phyloP scores from a whole-genome alignment of 2,797 vertebrate species.

The Lepilemur ruficaudatus region DNA sequence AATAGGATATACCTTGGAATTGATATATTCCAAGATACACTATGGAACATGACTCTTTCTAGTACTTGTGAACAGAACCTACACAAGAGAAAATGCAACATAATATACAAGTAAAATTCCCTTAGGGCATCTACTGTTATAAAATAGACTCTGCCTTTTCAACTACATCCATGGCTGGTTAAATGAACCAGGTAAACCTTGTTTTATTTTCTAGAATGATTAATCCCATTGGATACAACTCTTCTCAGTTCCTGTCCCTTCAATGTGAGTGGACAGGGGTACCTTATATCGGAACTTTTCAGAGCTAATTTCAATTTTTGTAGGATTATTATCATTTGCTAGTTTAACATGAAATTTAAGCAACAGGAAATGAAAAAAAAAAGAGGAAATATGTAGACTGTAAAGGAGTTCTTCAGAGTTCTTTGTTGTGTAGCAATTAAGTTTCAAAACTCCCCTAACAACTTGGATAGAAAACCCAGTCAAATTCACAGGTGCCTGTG shows the following conservation, averaged over 20 bases:
- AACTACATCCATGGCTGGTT: background rate
- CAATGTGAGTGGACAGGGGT: background rate
- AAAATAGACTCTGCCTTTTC: background rate
- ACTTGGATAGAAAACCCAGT: background rate
- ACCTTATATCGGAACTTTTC: background rate
- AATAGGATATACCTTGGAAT: background rate
- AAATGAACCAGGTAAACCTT: background rate
- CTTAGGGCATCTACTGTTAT: background rate
- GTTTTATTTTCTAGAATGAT: conserved; percentile 10
- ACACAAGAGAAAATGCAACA: background rate
- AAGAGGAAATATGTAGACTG: background rate
- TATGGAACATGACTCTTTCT: background rate
- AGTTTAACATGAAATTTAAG: conserved; percentile 23
- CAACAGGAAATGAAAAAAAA: background rate
- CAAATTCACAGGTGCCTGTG: background rate
- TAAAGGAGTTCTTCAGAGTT: background rate
- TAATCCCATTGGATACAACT: background rate
- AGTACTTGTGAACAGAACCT: background rate
- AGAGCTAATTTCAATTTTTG: conserved; percentile 14
- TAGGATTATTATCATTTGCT: background rate
- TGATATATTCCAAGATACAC: background rate
- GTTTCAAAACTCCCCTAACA: background rate
- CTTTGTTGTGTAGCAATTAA: background rate
- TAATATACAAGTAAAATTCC: background rate
- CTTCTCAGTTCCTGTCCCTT: background rate